Evolutionary conservation across 1,140 invertebrate species (phyloP), one percentile per base, ranked within the genome.

Genomic region (Drosophila willistoni): DNA sequence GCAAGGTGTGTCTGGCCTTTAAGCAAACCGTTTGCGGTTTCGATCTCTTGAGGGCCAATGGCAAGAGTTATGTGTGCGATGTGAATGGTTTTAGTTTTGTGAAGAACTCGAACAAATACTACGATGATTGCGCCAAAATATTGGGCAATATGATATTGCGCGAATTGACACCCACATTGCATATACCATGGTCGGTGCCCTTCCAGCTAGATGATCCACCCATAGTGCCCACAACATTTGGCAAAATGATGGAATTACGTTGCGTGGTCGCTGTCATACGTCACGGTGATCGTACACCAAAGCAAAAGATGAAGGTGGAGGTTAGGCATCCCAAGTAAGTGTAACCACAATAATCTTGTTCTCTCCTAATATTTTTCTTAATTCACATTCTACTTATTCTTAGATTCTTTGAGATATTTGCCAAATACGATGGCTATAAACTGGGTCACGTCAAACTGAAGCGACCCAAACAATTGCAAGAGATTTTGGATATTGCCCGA

Each of bases 251-350:
- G 99, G 99, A 99, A 92, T 93, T 99, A 59, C 93, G 99, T 29
- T 99, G 98, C 93, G 98, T 99, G 1, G 97, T 99, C 29, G 98
- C 97, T n/a, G 97, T 99, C 1, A 99, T 99, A 62, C 93, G 99
- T 77, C 99, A 99, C 91, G 99, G 99, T 0, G 99, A 99, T 93
- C 94, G 99, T 81, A 99, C 99, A 10, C 99, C 99, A 0, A 99
- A 99, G 93, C 99, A 99, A 93, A 99, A 99, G 93, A 99, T 99
- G 98, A 99, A 99, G 93, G 98, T 99, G 81, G 98, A 99, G 94
- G 98, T 99, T n/a, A 95, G 98, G 67, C 98, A 99, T 95, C 97
- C 96, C 33, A 98, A 98, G 96, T 99, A 93, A 94, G 94, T 93
- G 1, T 34, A 4, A 19, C 5, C 10, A 7, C 29, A 7, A 29